These are phyloP conservation scores for Pseudomyrmex pallidus DNA, from an alignment of 1,140 invertebrate species.

Conservation along the genomic window DNA sequence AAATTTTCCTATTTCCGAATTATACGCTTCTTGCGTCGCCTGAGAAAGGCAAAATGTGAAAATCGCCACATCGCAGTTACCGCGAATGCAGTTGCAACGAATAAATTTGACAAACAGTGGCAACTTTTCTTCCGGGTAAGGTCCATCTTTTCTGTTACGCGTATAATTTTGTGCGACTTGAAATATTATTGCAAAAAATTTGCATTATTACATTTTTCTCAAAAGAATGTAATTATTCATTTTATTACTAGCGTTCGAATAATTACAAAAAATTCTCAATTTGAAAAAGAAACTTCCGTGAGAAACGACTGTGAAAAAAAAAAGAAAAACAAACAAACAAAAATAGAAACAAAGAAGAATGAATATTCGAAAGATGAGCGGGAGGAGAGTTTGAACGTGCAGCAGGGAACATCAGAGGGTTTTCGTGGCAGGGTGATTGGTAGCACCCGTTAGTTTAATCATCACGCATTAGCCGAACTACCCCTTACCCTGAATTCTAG, in stretches of 20 bases:
- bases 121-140: background rate
- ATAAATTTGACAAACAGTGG: slow-evolving; percentile 36
- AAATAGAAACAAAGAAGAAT: slow-evolving; percentile 57
- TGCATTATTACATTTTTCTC: too few species aligned
- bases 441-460: slow-evolving; percentile 85
- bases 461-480: slow-evolving; percentile 84
- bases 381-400: slow-evolving; percentile 45
- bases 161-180: too few species aligned
- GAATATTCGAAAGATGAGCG: slow-evolving; percentile 59
- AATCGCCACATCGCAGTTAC: background rate
- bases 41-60: background rate
- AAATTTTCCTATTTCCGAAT: slow-evolving; percentile 20
- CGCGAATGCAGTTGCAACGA: background rate
- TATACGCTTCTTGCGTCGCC: background rate
- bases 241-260: background rate
- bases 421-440: slow-evolving; percentile 84
- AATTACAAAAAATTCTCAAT: background rate
- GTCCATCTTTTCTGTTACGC: too few species aligned
- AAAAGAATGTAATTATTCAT: too few species aligned
- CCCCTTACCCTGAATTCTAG: slow-evolving; percentile 77
- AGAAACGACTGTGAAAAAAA: slow-evolving; percentile 29
- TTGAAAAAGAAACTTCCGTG: background rate
- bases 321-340: slow-evolving; percentile 20
- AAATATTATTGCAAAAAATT: too few species aligned
- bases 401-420: slow-evolving; percentile 71